A percentile compares a stretch with the other conserved stretches of the same genome.
Evolutionary conservation across 2,113 vertebrate genomes (phyloP).

Genomic region (Nansenia antarctica): DNA sequence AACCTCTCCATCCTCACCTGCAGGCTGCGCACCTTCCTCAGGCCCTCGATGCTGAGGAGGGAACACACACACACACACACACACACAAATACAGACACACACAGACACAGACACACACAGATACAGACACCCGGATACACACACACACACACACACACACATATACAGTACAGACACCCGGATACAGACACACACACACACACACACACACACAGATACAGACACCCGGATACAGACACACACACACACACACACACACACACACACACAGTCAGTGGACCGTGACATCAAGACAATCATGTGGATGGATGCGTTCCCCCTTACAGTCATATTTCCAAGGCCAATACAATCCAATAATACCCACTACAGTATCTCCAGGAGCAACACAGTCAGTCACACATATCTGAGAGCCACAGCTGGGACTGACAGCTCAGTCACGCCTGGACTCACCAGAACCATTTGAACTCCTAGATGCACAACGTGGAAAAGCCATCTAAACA

Average conservation of each 20-base stretch:
- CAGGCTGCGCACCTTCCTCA: slow-evolving; percentile 88
- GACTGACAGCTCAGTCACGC: slow-evolving; percentile 15
- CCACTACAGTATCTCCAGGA: not conserved
- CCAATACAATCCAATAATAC: slow-evolving; percentile 5
- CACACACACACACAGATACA: slow-evolving; percentile 15
- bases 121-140: too few species aligned
- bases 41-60: slow-evolving; percentile 83
- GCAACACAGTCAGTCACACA: not conserved
- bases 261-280: slow-evolving; percentile 1
- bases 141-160: not conserved
- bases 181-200: slow-evolving; percentile 13
- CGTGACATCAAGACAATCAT: slow-evolving; percentile 14
- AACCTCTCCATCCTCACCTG: slow-evolving; percentile 88
- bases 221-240: not conserved
- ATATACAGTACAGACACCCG: slow-evolving; percentile 10
- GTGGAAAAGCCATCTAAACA: slow-evolving; percentile 42
- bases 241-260: slow-evolving; percentile 10
- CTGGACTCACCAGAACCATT: slow-evolving; percentile 44
- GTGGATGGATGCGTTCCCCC: slow-evolving; percentile 21
- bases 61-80: not conserved
- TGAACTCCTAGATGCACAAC: slow-evolving; percentile 34
- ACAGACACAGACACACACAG: slow-evolving; percentile 20
- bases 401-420: slow-evolving; percentile 28
- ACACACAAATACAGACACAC: not conserved
- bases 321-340: slow-evolving; percentile 20